Percentiles rank a stretch among this genome's conserved stretches.
phyloP scores from a whole-genome alignment of 2,888 invertebrate genomes.

The Therioaphis trifolii region DNA sequence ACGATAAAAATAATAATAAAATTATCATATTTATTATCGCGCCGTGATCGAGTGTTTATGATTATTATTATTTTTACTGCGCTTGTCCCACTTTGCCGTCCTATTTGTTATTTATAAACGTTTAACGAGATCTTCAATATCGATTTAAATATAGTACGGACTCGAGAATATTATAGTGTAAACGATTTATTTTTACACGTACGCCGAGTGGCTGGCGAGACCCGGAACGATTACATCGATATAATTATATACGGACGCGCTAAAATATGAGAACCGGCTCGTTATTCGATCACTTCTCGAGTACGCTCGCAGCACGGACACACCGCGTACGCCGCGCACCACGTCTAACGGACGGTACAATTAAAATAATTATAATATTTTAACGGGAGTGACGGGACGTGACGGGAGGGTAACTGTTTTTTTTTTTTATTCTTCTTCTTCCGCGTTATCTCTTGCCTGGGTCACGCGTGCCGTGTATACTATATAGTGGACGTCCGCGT shows the following conservation, averaged over 20 bases:
- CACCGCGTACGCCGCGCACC: no score
- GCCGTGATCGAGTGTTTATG: background rate
- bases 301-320: no score
- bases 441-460: no score
- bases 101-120: slow-evolving; percentile 28
- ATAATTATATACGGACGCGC: slow-evolving; percentile 10
- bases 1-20: background rate
- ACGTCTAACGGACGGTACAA: no score
- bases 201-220: background rate
- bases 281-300: no score
- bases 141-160: slow-evolving; percentile 12
- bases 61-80: slow-evolving; percentile 2
- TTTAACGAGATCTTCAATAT: slow-evolving; percentile 6
- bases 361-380: no score
- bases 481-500: background rate
- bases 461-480: no score
- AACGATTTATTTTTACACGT: slow-evolving; percentile 25
- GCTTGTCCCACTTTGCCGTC: slow-evolving; percentile 16
- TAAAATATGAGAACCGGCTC: background rate
- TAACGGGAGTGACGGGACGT: no score
- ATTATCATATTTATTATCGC: background rate
- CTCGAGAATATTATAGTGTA: no score
- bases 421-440: no score
- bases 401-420: no score
- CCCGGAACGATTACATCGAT: slow-evolving; percentile 3